Evolutionary conservation across 1,140 invertebrate species (phyloP).

Genomic region (Linepithema humile): DNA sequence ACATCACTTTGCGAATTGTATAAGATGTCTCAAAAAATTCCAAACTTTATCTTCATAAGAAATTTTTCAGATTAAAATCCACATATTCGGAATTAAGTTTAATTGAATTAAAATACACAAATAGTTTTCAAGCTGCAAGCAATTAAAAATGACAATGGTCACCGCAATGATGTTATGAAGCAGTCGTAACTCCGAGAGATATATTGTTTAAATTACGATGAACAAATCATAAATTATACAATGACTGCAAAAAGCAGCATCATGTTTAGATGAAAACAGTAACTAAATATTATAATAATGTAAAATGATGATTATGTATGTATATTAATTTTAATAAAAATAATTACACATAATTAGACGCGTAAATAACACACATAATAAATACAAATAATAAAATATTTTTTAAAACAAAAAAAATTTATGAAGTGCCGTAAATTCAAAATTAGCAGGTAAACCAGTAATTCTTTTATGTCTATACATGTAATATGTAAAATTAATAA

Average conservation of each 20-base stretch:
- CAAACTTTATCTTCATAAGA: background rate
- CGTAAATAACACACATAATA: too few species aligned
- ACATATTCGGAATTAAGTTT: background rate
- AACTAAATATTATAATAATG: too few species aligned
- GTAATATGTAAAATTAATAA: background rate
- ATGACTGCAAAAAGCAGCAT: too few species aligned
- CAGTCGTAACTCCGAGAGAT: too few species aligned
- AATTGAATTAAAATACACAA: background rate
- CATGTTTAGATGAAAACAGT: too few species aligned
- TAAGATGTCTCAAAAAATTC: background rate
- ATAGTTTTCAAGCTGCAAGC: background rate
- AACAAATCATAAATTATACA: too few species aligned
- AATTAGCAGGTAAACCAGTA: background rate
- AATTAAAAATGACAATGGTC: background rate
- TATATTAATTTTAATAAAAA: too few species aligned
- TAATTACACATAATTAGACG: too few species aligned
- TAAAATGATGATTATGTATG: too few species aligned
- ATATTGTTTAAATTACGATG: too few species aligned
- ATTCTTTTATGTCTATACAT: background rate
- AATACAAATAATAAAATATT: background rate
- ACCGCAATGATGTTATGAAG: background rate
- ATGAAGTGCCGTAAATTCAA: background rate
- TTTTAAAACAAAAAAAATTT: background rate
- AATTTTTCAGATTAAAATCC: background rate
- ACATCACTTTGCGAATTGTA: background rate